These are phyloP conservation scores for Halictus rubicundus DNA, from an alignment of 1,140 invertebrate genomes.

Conservation along the genomic window DNA sequence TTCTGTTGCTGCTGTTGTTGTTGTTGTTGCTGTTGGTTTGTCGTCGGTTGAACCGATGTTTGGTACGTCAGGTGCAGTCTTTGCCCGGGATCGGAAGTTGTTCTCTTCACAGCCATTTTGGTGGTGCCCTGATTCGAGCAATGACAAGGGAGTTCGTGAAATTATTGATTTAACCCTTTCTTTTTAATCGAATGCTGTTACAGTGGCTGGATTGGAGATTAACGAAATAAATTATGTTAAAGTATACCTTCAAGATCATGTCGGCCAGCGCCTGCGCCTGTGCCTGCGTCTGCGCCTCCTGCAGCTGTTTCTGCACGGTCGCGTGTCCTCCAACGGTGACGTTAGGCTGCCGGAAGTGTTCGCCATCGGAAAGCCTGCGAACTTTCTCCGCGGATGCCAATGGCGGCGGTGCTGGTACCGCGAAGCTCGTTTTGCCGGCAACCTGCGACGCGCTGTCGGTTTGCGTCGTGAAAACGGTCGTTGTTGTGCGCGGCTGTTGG, in stretches of 20 bases:
- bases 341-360: constrained; percentile 83
- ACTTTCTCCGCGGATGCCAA: constrained; percentile 80
- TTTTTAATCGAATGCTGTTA: no score
- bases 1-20: constrained; percentile 69
- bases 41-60: constrained; percentile 61
- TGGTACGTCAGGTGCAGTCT: constrained; percentile 77
- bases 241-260: constrained; percentile 78
- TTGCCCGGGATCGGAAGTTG: constrained; percentile 85
- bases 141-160: not conserved
- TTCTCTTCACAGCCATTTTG: constrained; percentile 86
- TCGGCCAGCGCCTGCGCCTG: constrained; percentile 79
- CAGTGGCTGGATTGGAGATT: no score
- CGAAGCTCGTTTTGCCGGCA: constrained; percentile 82
- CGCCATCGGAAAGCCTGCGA: constrained; percentile 84
- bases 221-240: no score
- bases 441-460: constrained; percentile 76
- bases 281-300: constrained; percentile 82
- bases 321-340: constrained; percentile 78
- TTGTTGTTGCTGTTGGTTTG: constrained; percentile 67
- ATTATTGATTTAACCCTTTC: no score
- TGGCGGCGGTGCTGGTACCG: constrained; percentile 83
- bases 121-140: constrained; percentile 80
- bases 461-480: constrained; percentile 79
- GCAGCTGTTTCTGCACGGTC: constrained; percentile 79
- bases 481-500: constrained; percentile 78